Base-by-base conservation (phyloP, 2,797 vertebrate species). In the Myripristis murdjan region DNA sequence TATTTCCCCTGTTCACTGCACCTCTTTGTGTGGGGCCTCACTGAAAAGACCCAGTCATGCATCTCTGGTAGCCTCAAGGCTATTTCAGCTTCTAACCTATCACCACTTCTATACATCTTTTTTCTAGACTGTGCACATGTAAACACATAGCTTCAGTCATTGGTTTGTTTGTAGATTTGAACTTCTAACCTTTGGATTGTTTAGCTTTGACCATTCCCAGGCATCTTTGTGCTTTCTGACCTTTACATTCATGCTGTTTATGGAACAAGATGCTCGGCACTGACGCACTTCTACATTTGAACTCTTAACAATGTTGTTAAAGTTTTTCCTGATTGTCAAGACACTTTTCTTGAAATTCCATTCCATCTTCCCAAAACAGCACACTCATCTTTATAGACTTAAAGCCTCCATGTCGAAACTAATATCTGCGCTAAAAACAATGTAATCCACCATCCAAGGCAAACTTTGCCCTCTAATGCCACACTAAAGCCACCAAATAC, bases 41-140 rank as follows among this genome's bases (percentile, higher is more conserved):
- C 47, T 91, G 83, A 90, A 87, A 84, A 79, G 87, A 83, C 10
- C 71, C 85, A 87, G 90, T 89, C 88, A 85, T 78, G 86, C 87
- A 86, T 66, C 70, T 73, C 80, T 3, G 60, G 73, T 72, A 31
- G 82, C 89, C 82, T 70, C n/a, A 8, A 49, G 90, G 85, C 75
- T 46, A 65, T 54, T 83, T 64, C 53, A 71, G 51, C 80, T 87
- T 82, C 68, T 75, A 75, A 64, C 57, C 81, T 75, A 82, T 90
- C 81, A 86, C 65, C 86, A 71, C 77, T 82, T 81, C 73, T 70
- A 79, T 81, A 64, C 72, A 55, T 87, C 76, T 84, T 69, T 71
- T 39, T 63, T 52, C 55, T 51, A 37, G 44, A 63, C 51, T 2
- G 0, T 44, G 69, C 73, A 65, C 70, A 59, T 64, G 80, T 48